These are phyloP conservation scores for Kryptolebias ocellatus DNA, from an alignment of 2,797 vertebrate genomes.

Conservation along the genomic window DNA sequence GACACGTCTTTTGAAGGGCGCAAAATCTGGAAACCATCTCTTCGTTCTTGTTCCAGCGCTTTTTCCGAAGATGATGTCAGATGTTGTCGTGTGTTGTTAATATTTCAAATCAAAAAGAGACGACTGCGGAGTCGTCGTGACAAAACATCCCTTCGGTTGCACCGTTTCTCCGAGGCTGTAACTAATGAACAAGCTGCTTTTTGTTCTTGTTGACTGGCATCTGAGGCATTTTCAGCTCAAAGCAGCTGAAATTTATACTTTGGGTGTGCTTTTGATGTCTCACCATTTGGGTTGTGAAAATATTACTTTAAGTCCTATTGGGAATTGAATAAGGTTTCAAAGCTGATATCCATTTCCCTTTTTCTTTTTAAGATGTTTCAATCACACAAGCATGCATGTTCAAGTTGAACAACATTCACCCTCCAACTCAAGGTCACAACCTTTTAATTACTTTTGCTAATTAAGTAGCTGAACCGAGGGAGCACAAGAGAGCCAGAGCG, in stretches of 20 bases:
- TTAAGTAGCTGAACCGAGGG: slow-evolving; percentile 45
- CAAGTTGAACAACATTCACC: slow-evolving; percentile 15
- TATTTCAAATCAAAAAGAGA: slow-evolving; percentile 69
- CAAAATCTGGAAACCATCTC: slow-evolving; percentile 75
- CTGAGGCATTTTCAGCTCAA: slow-evolving; percentile 45
- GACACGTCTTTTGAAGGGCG: slow-evolving; percentile 41
- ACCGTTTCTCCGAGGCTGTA: slow-evolving; percentile 35
- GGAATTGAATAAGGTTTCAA: background rate
- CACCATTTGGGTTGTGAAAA: background rate
- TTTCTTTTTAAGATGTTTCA: background rate
- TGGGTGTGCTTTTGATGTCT: slow-evolving; percentile 15
- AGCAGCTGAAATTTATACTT: slow-evolving; percentile 25
- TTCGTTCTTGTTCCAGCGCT: slow-evolving; percentile 19
- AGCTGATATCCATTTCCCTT: background rate
- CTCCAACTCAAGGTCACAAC: slow-evolving; percentile 12
- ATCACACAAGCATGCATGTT: background rate
- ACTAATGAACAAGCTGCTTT: slow-evolving; percentile 70
- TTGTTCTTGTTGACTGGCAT: slow-evolving; percentile 64
- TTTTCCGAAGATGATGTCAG: slow-evolving; percentile 73
- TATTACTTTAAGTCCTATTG: background rate
- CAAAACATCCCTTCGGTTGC: slow-evolving; percentile 68
- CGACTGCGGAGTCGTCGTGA: slow-evolving; percentile 62
- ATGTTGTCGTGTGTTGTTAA: slow-evolving; percentile 70
- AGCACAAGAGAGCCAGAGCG: slow-evolving; percentile 57
- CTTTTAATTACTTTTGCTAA: slow-evolving; percentile 40